A percentile compares a stretch with the other conserved stretches of the same genome.
These are phyloP conservation scores for Pyralis farinalis DNA, from an alignment of 2,888 invertebrate species.

Conservation along the genomic window DNA sequence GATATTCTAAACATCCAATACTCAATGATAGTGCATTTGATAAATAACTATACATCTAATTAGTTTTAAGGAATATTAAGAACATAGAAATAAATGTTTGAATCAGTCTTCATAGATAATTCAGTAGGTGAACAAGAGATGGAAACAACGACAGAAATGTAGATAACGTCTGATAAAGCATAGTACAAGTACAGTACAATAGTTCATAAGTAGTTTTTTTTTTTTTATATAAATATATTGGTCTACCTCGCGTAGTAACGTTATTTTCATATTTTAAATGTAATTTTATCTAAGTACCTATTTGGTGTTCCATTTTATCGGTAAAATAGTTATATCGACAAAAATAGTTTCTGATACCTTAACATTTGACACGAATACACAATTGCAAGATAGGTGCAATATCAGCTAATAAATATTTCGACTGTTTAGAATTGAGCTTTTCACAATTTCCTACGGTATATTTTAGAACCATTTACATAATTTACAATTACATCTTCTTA, in stretches of 20 bases:
- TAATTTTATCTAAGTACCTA: conserved; percentile 27
- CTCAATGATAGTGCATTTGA: neutral
- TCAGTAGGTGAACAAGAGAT: conserved; percentile 3
- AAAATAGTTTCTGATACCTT: conserved; percentile 35
- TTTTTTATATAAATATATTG: neutral
- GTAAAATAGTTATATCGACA: conserved; percentile 26
- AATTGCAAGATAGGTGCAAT: conserved; percentile 13
- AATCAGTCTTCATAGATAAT: conserved; percentile 25
- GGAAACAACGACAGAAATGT: neutral
- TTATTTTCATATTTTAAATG: conserved; percentile 11
- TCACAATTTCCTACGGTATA: conserved; percentile 32
- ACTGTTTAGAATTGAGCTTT: conserved; percentile 62
- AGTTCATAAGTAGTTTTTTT: neutral
- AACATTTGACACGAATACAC: conserved; percentile 10
- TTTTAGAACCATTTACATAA: conserved; percentile 19
- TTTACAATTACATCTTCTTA: conserved; percentile 14
- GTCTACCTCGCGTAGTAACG: neutral
- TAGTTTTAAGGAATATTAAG: neutral
- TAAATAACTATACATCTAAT: neutral
- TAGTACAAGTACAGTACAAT: neutral
- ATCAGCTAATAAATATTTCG: conserved; percentile 14
- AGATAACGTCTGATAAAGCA: neutral
- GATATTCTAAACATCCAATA: neutral
- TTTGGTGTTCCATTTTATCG: conserved; percentile 30
- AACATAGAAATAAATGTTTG: conserved; percentile 14